phyloP scores from a whole-genome alignment of 2,113 vertebrate species.

The Albula glossodonta region DNA sequence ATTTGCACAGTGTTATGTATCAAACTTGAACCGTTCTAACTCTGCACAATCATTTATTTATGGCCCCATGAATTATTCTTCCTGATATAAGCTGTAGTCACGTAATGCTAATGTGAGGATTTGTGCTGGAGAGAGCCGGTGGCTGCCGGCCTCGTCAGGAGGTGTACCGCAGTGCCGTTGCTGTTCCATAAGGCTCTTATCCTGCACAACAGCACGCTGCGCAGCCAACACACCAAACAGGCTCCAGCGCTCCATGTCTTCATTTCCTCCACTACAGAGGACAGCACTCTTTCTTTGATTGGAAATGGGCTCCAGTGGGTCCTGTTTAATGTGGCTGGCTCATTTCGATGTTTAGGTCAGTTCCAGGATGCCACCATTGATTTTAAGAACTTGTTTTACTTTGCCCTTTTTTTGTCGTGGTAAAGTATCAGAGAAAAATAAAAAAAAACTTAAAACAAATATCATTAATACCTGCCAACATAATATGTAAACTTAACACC shows the following conservation, averaged over 20 bases:
- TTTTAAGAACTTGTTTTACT: neutral
- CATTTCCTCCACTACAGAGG: neutral
- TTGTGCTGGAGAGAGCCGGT: constrained; percentile 16
- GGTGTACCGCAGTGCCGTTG: neutral
- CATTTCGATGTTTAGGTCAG: neutral
- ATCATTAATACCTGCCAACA: neutral
- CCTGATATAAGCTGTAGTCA: constrained; percentile 75
- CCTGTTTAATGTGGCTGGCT: neutral
- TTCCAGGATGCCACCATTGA: neutral
- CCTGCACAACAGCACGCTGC: neutral
- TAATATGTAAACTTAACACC: neutral
- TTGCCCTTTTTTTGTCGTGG: neutral
- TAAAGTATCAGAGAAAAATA: neutral
- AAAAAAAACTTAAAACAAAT: neutral
- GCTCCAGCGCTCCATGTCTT: constrained; percentile 17
- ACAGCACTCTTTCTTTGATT: neutral
- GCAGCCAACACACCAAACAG: constrained; percentile 17
- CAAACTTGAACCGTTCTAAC: constrained; percentile 67
- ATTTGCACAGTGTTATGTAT: constrained; percentile 69
- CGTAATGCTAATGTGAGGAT: constrained; percentile 67
- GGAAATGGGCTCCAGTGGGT: neutral
- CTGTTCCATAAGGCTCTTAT: constrained; percentile 12
- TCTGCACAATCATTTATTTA: constrained; percentile 73
- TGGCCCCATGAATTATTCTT: constrained; percentile 73
- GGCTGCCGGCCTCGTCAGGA: constrained; percentile 3